Evolutionary conservation across 2,113 vertebrate species (phyloP), one percentile per base, ranked within the genome.

Genomic region (Melanotaenia duboulayi): DNA sequence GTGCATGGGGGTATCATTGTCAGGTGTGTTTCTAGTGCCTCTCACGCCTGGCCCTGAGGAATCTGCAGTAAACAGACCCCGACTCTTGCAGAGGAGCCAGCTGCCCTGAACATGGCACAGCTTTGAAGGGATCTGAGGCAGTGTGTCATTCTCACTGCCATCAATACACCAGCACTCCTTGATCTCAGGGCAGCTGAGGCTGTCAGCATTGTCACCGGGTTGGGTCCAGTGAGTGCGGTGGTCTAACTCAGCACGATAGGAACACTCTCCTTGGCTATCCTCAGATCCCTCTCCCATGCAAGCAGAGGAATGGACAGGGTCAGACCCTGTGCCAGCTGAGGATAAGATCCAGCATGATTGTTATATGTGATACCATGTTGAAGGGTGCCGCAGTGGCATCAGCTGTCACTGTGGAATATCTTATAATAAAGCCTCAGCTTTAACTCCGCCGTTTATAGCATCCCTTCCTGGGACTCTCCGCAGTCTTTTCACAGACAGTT

Each of bases 1-100:
- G 70, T 64, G 57, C 32, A 7, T 20, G 52, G 56, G 69, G 72
- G 65, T 61, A 72, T 66, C 62, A 51, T 66, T 83, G 80, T 71
- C 70, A 69, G 81, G 69, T 76, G 75, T 89, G 86, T 90, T 86
- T 80, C 72, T 85, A 52, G 83, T 79, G 65, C 55, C 50, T 44
- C 74, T 81, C 78, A 35, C 87, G 83, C 87, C 84, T 87, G 87
- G 73, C 59, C 60, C 35, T 11, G 39, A 81, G 61, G 78, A 84
- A 70, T 61, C 55, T 0, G 0, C 24, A 32, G 81, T 75, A 80
- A 85, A 74, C 42, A 69, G 62, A 73, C 37, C 66, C 59, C 22
- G 9, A n/a, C 39, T 79, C 23, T 65, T 78, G 13, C 55, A 60
- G 28, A 63, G 62, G 63, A 71, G 11, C 25, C 60, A 32, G 58